A percentile compares a stretch with the other conserved stretches of the same genome.
These are phyloP conservation scores for Argopecten irradians DNA, from an alignment of 1,140 invertebrate genomes.

Conservation along the genomic window DNA sequence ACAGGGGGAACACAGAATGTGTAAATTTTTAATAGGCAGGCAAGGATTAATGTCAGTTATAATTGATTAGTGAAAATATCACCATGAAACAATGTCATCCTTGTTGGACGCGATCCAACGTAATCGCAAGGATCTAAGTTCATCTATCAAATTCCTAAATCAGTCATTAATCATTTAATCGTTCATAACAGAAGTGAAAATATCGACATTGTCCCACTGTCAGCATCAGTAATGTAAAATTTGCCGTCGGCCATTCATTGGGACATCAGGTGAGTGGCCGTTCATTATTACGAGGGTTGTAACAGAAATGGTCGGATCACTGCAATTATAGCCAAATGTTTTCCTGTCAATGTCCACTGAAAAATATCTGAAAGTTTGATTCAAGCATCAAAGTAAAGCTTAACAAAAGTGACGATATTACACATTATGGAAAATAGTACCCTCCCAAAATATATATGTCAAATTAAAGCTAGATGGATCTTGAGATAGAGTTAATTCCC, in stretches of 20 bases:
- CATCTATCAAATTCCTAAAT: neutral
- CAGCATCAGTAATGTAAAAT: neutral
- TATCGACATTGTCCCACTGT: neutral
- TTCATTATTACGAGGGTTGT: neutral
- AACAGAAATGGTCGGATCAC: neutral
- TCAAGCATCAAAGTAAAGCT: neutral
- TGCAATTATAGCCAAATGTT: neutral
- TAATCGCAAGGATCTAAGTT: neutral
- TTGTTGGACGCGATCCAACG: neutral
- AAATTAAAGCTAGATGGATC: no score
- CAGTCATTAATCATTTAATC: conserved; percentile 6
- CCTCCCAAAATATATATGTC: no score
- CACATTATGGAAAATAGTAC: no score
- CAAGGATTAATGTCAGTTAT: neutral
- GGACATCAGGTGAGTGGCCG: no score
- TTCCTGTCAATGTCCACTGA: neutral
- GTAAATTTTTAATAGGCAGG: neutral
- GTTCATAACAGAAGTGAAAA: neutral
- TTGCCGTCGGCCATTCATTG: neutral
- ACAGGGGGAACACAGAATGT: neutral
- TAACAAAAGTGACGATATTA: neutral
- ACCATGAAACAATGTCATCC: neutral
- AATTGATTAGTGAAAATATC: neutral
- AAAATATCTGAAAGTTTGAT: neutral
- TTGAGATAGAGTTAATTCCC: no score